A percentile compares a stretch with the other conserved stretches of the same genome.
These are phyloP conservation scores for Coelopa pilipes DNA, from an alignment of 2,888 invertebrate species.

Conservation along the genomic window DNA sequence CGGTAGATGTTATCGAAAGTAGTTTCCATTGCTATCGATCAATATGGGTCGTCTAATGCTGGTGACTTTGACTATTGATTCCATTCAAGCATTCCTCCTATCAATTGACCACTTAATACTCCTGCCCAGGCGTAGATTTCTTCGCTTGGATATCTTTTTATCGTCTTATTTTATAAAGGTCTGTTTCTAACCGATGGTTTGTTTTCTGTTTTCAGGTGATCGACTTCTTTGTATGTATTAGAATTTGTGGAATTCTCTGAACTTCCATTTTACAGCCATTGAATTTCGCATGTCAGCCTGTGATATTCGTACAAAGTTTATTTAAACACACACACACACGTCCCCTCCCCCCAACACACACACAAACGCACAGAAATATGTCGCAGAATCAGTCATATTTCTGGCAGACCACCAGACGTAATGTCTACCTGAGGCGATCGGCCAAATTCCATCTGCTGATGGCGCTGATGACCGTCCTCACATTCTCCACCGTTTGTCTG, in stretches of 20 bases:
- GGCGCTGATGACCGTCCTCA: slow-evolving; percentile 60
- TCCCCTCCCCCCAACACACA: neutral
- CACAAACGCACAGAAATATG: slow-evolving; percentile 49
- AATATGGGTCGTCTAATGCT: too few relatives aligned
- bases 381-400: slow-evolving; percentile 66
- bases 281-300: slow-evolving; percentile 11
- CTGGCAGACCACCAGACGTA: slow-evolving; percentile 64
- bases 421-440: slow-evolving; percentile 63
- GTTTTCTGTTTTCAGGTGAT: neutral
- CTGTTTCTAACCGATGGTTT: neutral
- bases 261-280: neutral
- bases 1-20: too few relatives aligned
- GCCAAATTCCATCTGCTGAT: slow-evolving; percentile 62
- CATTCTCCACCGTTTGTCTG: slow-evolving; percentile 61
- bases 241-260: too few relatives aligned
- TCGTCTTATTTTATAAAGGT: too few relatives aligned
- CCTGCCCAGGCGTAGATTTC: neutral
- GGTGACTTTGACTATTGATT: too few relatives aligned
- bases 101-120: too few relatives aligned
- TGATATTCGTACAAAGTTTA: slow-evolving; percentile 27
- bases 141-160: neutral
- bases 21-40: too few relatives aligned
- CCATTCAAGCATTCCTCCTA: too few relatives aligned
- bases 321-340: neutral
- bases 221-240: neutral